These are phyloP conservation scores for Phlogophora meticulosa DNA, from an alignment of 2,888 invertebrate species.

Conservation along the genomic window DNA sequence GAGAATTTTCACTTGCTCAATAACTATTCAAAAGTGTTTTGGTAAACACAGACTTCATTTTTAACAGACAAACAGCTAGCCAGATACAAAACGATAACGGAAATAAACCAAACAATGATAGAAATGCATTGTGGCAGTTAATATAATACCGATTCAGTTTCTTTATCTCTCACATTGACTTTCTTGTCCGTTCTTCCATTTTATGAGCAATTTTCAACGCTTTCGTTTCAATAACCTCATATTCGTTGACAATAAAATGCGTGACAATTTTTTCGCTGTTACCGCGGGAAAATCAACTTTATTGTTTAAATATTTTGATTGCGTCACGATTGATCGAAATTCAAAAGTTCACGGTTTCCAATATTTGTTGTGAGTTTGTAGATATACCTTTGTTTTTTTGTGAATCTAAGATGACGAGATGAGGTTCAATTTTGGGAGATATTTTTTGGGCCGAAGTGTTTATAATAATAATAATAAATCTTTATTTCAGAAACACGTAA, in stretches of 20 bases:
- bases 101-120: constrained; percentile 63
- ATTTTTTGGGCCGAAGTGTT: too few species aligned
- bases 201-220: constrained; percentile 83
- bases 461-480: too few species aligned
- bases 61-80: constrained; percentile 13
- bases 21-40: background rate
- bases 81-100: constrained; percentile 48
- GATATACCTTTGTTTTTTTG: background rate
- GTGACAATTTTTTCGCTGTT: constrained; percentile 69
- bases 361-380: constrained; percentile 14
- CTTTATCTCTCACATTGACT: constrained; percentile 69
- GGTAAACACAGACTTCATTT: background rate
- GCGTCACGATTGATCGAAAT: constrained; percentile 47
- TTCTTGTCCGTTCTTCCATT: constrained; percentile 82
- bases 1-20: background rate
- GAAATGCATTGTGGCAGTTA: constrained; percentile 60
- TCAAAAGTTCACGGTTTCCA: constrained; percentile 39
- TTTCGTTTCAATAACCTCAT: constrained; percentile 79
- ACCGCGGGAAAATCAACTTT: constrained; percentile 33
- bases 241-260: constrained; percentile 80
- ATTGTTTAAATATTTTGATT: constrained; percentile 58
- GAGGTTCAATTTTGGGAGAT: background rate
- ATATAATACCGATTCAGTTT: constrained; percentile 61
- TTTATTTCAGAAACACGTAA: too few species aligned
- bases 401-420: background rate